Conservation (phyloP, 2,113 vertebrate species). For the Tyrannus savana region DNA sequence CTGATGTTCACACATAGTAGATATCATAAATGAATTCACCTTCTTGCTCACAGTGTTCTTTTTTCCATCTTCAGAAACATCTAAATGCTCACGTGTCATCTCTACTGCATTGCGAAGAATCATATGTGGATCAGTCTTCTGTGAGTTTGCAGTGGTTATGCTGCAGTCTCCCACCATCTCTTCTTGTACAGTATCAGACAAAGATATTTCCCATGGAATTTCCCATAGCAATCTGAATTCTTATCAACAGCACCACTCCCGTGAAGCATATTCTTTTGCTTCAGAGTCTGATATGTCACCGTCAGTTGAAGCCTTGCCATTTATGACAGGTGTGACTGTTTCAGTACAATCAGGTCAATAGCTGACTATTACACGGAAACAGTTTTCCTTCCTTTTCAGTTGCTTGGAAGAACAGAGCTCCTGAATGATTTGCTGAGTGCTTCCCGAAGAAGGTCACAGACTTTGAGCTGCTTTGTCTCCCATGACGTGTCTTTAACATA, state of each 20-base stretch:
- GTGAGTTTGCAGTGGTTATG: neutral
- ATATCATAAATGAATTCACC: slow-evolving; percentile 91
- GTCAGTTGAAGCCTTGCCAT: neutral
- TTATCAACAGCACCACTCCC: neutral
- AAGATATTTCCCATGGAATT: slow-evolving; percentile 72
- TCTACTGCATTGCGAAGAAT: slow-evolving; percentile 90
- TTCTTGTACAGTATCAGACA: slow-evolving; percentile 89
- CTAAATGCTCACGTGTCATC: slow-evolving; percentile 87
- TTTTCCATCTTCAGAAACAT: slow-evolving; percentile 72
- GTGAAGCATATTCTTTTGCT: neutral
- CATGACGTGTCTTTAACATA: slow-evolving; percentile 78
- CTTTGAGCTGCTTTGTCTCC: slow-evolving; percentile 70
- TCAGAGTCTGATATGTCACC: neutral
- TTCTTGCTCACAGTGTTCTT: slow-evolving; percentile 73
- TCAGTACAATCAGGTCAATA: slow-evolving; percentile 68
- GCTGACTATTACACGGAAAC: slow-evolving; percentile 84
- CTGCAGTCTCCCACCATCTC: slow-evolving; percentile 13
- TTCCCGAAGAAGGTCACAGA: slow-evolving; percentile 73
- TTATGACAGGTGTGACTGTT: neutral
- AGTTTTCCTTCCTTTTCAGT: slow-evolving; percentile 80
- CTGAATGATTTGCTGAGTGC: slow-evolving; percentile 74
- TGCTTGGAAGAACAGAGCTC: slow-evolving; percentile 75
- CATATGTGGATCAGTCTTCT: slow-evolving; percentile 76
- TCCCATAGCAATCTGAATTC: neutral
- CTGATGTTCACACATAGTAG: slow-evolving; percentile 83